Evolutionary conservation across 2,888 invertebrate species (phyloP), one percentile per base, ranked within the genome.

Genomic region (Tridacna crocea): DNA sequence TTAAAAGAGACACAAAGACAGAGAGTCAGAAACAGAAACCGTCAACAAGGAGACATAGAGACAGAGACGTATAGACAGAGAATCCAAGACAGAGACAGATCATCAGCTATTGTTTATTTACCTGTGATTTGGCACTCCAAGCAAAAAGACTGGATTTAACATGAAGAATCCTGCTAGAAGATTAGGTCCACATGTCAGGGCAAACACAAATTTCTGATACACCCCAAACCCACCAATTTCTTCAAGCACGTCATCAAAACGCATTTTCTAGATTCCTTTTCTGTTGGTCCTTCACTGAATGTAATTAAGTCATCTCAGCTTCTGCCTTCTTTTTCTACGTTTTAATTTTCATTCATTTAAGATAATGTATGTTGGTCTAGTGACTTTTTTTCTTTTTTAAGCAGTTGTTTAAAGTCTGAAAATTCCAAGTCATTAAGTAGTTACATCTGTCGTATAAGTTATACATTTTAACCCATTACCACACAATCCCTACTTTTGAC

Each of bases 161-260:
- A 88, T 83, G 72, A 82, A 87, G 60, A 82, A 72, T 24, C 80
- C 80, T 13, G 75, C 58, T 48, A 83, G 60, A 15, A 80, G 68
- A 17, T 78, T 76, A 0, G 88, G 85, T 8, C 82, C 61, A 60
- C 87, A 83, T 3, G 88, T 80, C 60, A 88, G 68, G 19, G 83
- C 70, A 72, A 86, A 88, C 15, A 88, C 60, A 66, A 81, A 77
- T 77, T 84, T 88, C 85, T 89, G 89, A 63, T 87, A 89, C 10
- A 22, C 66, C 8, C 88, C 89, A 70, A 89, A 89, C 47, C 87
- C 88, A 6, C 89, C 89, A 10, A 89, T 80, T 60, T 82, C 82
- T 19, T 76, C 70, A 24, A 89, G 61, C 26, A 87, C 75, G 58
- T 87, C 87, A 77, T 89, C 89, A 79, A 87, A 84, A 48, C 73